These are phyloP conservation scores for Drosophila equinoxialis DNA, from an alignment of 1,140 invertebrate species.

Conservation along the genomic window DNA sequence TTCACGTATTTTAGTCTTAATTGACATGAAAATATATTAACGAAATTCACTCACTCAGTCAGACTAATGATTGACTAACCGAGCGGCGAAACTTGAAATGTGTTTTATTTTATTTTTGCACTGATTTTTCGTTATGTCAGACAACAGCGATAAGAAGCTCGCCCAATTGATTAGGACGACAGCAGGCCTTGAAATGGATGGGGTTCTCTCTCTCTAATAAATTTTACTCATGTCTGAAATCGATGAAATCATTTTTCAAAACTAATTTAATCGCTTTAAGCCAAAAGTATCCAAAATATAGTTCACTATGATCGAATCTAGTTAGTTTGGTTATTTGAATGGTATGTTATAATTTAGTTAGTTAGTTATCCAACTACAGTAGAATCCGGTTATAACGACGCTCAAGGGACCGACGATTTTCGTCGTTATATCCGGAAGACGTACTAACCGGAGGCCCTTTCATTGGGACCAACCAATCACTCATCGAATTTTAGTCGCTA, in stretches of 20 bases:
- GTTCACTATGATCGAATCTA: too few species aligned
- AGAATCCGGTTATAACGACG: too few species aligned
- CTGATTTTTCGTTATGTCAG: slow-evolving; percentile 1
- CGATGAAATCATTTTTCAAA: neutral
- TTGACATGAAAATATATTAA: slow-evolving; percentile 8
- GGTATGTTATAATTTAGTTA: too few species aligned
- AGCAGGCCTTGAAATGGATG: neutral
- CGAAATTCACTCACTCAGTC: neutral
- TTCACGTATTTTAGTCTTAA: slow-evolving; percentile 2
- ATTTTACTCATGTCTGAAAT: neutral
- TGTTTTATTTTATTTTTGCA: neutral
- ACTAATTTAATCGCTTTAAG: too few species aligned
- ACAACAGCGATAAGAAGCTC: neutral
- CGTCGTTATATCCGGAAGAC: too few species aligned
- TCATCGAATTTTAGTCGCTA: too few species aligned
- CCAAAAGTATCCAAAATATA: too few species aligned
- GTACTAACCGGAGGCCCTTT: too few species aligned
- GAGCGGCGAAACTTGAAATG: slow-evolving; percentile 4
- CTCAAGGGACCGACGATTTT: too few species aligned
- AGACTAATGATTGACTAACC: neutral
- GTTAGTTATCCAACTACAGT: too few species aligned
- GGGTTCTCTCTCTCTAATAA: neutral
- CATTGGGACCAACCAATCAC: too few species aligned
- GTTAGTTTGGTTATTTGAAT: too few species aligned
- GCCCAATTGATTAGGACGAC: neutral